Base-by-base conservation (phyloP, 2,888 invertebrate species). In the Furcula furcula region DNA sequence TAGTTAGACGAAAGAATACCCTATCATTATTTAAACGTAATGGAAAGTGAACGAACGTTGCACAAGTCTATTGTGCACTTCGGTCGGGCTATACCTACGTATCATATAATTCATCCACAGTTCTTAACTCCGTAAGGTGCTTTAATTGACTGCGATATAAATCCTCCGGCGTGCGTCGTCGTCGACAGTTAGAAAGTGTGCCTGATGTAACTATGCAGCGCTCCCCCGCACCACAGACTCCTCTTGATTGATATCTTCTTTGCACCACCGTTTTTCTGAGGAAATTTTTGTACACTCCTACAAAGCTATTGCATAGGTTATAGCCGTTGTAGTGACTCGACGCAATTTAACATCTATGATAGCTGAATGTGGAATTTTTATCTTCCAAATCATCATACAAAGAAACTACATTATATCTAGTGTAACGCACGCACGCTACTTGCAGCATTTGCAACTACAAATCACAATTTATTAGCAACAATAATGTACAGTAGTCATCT, bases 91-190 rank as follows among this genome's bases (percentile, higher is more conserved):
- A 51, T 57, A n/a, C n/a, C n/a, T n/a, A 54, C 28, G 61, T 50
- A 52, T 58, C 66, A 42, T 63, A 67, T 73, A 68, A 73, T 71
- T 72, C 69, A 65, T 60, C 60, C 54, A 62, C 59, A 55, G 58
- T 70, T 68, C 56, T 61, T 58, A 53, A 65, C 49, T 69, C 62
- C 58, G 56, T 54, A 63, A 61, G 66, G 65, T 64, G 68, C 67
- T 73, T 74, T 79, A 81, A 81, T 81, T 81, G 74, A 75, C 67
- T 65, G 70, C 68, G 72, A 74, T 77, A 74, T 77, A 77, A 75
- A 79, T 80, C 74, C 71, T 71, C 71, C 63, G 53, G 72, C 66
- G 70, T n/a, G n/a, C n/a, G n/a, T n/a, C 65, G 69, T 72, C 63
- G 67, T 55, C 65, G 60, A 63, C 54, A 61, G 67, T 76, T 80